A percentile compares a stretch with the other conserved stretches of the same genome.
Evolutionary conservation across 2,888 invertebrate genomes (phyloP).

Genomic region (Drosophila sordidula): DNA sequence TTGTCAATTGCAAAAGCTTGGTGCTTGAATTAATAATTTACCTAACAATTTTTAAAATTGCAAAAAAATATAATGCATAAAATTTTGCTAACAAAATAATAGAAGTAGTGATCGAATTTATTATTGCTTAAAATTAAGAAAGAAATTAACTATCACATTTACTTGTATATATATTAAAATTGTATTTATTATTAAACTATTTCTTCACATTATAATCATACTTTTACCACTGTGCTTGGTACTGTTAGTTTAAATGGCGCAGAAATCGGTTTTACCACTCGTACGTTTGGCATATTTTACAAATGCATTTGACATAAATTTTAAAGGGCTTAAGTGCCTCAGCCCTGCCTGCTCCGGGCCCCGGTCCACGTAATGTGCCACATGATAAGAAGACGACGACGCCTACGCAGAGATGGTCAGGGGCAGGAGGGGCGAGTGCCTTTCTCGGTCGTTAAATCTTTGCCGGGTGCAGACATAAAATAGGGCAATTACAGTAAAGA

Average conservation of each 20-base stretch:
- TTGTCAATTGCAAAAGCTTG: too few species aligned
- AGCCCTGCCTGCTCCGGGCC: constrained; percentile 19
- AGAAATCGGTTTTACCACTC: constrained; percentile 76
- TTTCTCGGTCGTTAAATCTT: constrained; percentile 54
- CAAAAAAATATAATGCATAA: too few species aligned
- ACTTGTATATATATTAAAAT: not conserved
- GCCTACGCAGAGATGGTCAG: constrained; percentile 24
- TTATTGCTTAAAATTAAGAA: too few species aligned
- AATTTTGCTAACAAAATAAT: too few species aligned
- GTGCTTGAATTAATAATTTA: too few species aligned
- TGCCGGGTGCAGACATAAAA: constrained; percentile 66
- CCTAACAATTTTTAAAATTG: too few species aligned
- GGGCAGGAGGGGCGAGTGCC: not conserved
- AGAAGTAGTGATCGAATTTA: too few species aligned
- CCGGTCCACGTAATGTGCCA: constrained; percentile 47
- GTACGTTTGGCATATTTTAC: constrained; percentile 80
- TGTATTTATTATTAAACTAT: not conserved
- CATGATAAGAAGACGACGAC: constrained; percentile 58
- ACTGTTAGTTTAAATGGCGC: constrained; percentile 62
- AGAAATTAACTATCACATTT: too few species aligned
- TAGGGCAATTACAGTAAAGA: constrained; percentile 71
- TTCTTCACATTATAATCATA: not conserved
- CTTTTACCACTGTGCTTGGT: constrained; percentile 52
- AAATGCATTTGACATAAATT: constrained; percentile 81
- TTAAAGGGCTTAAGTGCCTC: constrained; percentile 70